Evolutionary conservation across 1,140 invertebrate genomes (phyloP), one percentile per base, ranked within the genome.

Genomic region (Sitophilus oryzae): DNA sequence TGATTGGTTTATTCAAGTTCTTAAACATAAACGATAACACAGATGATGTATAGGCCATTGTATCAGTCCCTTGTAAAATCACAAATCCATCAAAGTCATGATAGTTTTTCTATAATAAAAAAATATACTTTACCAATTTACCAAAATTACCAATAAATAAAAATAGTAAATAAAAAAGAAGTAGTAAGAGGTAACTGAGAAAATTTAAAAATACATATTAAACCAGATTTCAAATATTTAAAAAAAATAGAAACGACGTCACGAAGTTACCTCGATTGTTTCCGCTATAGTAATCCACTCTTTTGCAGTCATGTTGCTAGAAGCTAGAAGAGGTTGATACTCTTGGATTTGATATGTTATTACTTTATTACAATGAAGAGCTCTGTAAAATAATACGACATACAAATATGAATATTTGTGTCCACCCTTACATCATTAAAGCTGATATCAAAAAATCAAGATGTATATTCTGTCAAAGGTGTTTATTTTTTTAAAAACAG

Each of bases 1-100:
- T 84, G 3, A 99, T 88, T 1, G 91, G 87, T 76, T 98, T 99
- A 3, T 92, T 90, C 0, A 98, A 79, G 56, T 91, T 86, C 69
- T 98, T 92, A 68, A 98, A 75, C 90, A 98, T 98, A 67, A 96
- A 98, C 0, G 93, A 96, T 0, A 98, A 71, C 0, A 93, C 89
- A 0, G 93, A 94, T 0, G 95, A 92, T 0, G 95, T 96, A 68
- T 98, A 98, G 6, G 91, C 85, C 52, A 97, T 80, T 0, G 96
- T 99, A 73, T 99, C 96, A 0, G 96, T 98, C 10, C 96, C 96
- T 67, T 98, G 95, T 0, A 98, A 79, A 2, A 98, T 80, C 0
- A 99, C 91, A 70, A 98, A 99, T 0, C 93, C 94, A 70, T 96
- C 91, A 66, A 85, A 96, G 21, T 65, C 44, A 20, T 63, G 30